These are phyloP conservation scores for Theropithecus gelada DNA, from an alignment of 2,113 vertebrate species.

Conservation along the genomic window DNA sequence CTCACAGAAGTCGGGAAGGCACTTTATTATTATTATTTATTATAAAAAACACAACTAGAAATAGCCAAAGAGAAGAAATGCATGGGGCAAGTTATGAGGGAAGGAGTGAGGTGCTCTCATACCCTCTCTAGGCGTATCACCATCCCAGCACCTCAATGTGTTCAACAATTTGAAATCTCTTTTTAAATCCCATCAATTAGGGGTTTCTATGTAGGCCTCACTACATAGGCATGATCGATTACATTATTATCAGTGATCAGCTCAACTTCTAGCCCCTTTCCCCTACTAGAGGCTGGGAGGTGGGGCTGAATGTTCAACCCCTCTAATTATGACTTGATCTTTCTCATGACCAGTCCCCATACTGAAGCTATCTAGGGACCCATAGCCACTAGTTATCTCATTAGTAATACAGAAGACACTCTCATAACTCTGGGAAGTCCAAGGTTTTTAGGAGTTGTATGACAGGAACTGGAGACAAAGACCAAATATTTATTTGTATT, in stretches of 20 bases:
- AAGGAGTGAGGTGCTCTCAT: too few relatives aligned
- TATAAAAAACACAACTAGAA: background rate
- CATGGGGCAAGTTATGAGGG: background rate
- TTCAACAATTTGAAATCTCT: background rate
- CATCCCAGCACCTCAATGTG: background rate
- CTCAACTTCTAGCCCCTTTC: too few relatives aligned
- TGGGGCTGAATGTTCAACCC: background rate
- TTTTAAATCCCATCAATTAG: too few relatives aligned
- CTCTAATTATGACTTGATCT: background rate
- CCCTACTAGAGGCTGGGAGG: background rate
- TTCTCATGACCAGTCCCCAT: background rate
- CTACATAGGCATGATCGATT: background rate
- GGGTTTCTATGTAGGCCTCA: background rate
- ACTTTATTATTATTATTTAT: background rate
- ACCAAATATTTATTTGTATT: background rate
- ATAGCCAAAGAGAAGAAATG: background rate
- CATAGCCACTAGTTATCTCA: background rate
- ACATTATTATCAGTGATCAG: background rate
- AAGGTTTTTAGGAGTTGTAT: background rate
- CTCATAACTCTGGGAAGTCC: too few relatives aligned
- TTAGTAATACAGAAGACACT: background rate
- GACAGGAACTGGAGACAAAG: background rate
- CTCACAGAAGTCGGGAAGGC: background rate
- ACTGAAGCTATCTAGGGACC: background rate
- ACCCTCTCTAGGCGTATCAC: fast-evolving